Conservation (phyloP, 2,113 vertebrate genomes). For the Gila orcuttii region DNA sequence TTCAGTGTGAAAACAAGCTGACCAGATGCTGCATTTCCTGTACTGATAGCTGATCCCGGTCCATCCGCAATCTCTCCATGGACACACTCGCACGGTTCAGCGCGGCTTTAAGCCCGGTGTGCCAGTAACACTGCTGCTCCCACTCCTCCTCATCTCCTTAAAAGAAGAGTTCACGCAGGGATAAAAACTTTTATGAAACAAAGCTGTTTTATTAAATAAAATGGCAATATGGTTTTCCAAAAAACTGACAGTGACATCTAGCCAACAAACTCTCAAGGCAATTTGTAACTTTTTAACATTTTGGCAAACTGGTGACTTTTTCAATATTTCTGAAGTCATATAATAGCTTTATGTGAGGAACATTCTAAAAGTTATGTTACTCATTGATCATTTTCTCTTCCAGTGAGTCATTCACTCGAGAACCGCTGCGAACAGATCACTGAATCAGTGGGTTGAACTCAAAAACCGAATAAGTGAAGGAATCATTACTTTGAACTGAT, state of each 20-base stretch:
- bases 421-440: background rate
- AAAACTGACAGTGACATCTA: background rate
- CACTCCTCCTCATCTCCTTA: constrained; percentile 82
- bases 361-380: background rate
- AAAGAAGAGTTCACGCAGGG: constrained; percentile 35
- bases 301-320: background rate
- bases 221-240: background rate
- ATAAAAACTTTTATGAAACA: background rate
- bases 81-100: constrained; percentile 77
- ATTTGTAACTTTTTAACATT: background rate
- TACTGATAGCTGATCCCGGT: constrained; percentile 64
- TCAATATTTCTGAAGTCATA: too few species aligned
- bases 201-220: background rate
- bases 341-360: background rate
- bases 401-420: background rate
- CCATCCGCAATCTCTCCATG: constrained; percentile 72
- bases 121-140: constrained; percentile 76
- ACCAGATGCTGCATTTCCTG: constrained; percentile 61
- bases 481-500: background rate
- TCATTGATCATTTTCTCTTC: background rate
- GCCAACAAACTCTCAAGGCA: background rate
- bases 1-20: constrained; percentile 33
- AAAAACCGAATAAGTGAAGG: background rate
- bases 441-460: background rate
- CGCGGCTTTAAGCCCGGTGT: constrained; percentile 69